Base-by-base conservation (phyloP, 2,113 vertebrate species). In the Brienomyrus longianalis region DNA sequence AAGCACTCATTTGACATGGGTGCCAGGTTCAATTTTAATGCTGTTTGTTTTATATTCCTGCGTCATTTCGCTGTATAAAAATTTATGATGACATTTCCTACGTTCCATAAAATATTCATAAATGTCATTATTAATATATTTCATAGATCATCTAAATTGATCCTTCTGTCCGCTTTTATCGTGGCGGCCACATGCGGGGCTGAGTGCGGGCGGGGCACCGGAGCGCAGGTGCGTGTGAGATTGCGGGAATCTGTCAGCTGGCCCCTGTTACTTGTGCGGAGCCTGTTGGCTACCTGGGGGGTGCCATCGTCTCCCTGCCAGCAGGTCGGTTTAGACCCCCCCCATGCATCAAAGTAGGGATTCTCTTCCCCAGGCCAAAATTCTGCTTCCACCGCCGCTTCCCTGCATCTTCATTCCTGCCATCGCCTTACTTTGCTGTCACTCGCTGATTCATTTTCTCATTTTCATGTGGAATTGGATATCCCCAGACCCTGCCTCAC, bases 61-160 rank as follows among this genome's bases (percentile, higher is more conserved):
- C 93, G 94, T 96, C 94, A 96, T 96, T 96, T 96, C 94, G 94
- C 92, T 95, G 95, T 95, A 95, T 96, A 95, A 96, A 95, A 95
- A 96, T 96, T 92, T 94, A 96, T 95, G 95, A 96, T 94, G 95
- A 95, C 95, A 95, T 96, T 95, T 93, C 95, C 95, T 94, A 94
- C 94, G 93, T 95, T 94, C 94, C 93, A 96, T 96, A 94, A 96
- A 96, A 96, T 95, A 96, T 96, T 96, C 95, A 96, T 96, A 96
- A 96, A 96, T 96, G 96, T 96, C 96, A 96, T 96, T 95, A 95
- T 95, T 96, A 96, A 96, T 96, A 96, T 95, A 95, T 94, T 96
- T 94, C 94, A 96, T 96, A 96, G 95, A 96, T 96, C 96, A 96
- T 95, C 93, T 94, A 94, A 96, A 96, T 96, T 95, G 96, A 96